Percentiles rank a stretch among this genome's conserved stretches.
These are phyloP conservation scores for Mus caroli DNA, from an alignment of 2,797 vertebrate species.

Conservation along the genomic window DNA sequence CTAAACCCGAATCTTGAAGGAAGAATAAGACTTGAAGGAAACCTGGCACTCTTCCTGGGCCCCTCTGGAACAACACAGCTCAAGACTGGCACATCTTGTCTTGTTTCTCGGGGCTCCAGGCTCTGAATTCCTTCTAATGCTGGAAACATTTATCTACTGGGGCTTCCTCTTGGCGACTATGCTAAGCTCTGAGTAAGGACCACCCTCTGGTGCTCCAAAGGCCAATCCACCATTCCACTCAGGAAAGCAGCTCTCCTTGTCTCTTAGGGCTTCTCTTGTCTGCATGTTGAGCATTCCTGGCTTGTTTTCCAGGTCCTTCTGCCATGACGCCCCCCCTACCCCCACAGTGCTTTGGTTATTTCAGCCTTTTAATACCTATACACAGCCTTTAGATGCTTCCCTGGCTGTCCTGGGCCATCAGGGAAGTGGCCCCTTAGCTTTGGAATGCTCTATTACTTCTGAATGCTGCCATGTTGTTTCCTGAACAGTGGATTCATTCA, in stretches of 20 bases:
- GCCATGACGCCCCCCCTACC: background rate
- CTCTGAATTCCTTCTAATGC: background rate
- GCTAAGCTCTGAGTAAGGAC: background rate
- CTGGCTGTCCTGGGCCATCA: too few species aligned
- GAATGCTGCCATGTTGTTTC: background rate
- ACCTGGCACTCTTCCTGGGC: background rate
- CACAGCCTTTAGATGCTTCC: background rate
- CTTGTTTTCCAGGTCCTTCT: background rate
- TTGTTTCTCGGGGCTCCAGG: background rate
- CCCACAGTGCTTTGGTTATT: background rate
- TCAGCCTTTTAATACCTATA: background rate
- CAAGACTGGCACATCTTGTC: background rate
- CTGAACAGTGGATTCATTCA: too few species aligned
- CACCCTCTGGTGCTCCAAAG: background rate
- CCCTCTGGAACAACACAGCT: background rate
- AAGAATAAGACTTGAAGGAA: background rate
- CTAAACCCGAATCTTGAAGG: background rate
- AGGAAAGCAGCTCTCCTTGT: background rate
- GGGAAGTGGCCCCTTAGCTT: fast-evolving
- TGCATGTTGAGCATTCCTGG: background rate
- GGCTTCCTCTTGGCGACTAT: background rate
- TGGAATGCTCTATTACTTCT: background rate
- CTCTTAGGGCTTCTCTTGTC: background rate
- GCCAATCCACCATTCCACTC: background rate
- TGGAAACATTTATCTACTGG: background rate